Evolutionary conservation across 2,113 vertebrate genomes (phyloP), one percentile per base, ranked within the genome.

Genomic region (Chlorocebus sabaeus): DNA sequence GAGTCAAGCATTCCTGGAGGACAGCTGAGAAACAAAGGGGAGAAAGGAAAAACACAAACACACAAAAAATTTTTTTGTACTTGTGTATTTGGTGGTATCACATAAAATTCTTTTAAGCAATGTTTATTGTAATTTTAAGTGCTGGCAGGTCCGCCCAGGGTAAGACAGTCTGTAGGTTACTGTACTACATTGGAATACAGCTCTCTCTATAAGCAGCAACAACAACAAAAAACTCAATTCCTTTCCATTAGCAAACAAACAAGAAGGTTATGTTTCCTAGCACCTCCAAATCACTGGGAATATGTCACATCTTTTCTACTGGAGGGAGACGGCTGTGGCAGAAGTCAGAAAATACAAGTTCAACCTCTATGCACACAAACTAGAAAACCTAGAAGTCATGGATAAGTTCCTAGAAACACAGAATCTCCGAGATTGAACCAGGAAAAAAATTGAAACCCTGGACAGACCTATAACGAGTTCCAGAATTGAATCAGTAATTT

Each of bases 271-370:
- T 38, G 9, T 14, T 85, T 67, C 83, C 64, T 14, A 50, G 22
- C 5, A 93, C 59, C 13, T 80, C 48, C 48, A 50, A 72, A 89
- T 38, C 76, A 55, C 87, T 48, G 12, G 64, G 18, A 35, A 17
- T 45, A 23, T 4, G 38, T 61, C 16, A 27, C 13, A 27, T 55
- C 52, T 16, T 13, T 90, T 59, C 55, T 25, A 72, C 35, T 25
- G 16, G 22, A 82, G 45, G 73, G 23, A 87, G 68, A 25, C 27
- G 12, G 20, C n/a, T 82, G 5, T 72, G 32, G 48, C 32, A 67
- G 64, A 18, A 67, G 85, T 87, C 78, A 67, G 70, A 97, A 96
- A 96, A 75, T n/a, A 30, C 61, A 14, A 64, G 61, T 64, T 64
- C 61, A 64, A 14, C 27, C 61, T 14, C 30, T 64, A 64, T 13